Conservation (phyloP, 2,113 vertebrate species). For the Budorcas taxicolor region DNA sequence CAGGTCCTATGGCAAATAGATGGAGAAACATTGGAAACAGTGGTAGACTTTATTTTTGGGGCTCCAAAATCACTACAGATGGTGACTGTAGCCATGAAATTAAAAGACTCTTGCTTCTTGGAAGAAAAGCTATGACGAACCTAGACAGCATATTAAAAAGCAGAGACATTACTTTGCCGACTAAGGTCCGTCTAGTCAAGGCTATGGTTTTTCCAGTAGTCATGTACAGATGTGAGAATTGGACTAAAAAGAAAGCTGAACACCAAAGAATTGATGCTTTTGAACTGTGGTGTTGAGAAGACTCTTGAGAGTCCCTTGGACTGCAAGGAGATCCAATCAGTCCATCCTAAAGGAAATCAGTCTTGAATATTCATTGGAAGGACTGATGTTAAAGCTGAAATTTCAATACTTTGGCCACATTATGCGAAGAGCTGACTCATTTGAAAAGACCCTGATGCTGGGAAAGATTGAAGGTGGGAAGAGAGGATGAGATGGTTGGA, state of each 20-base stretch:
- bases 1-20: too few species aligned
- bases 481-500: too few species aligned
- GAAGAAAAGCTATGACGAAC: too few species aligned
- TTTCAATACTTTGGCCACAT: background rate
- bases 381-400: background rate
- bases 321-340: background rate
- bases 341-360: too few species aligned
- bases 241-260: background rate
- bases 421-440: background rate
- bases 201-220: too few species aligned
- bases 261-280: background rate
- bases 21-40: too few species aligned
- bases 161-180: background rate
- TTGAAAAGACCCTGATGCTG: too few species aligned
- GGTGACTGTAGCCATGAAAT: too few species aligned
- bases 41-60: rapidly evolving
- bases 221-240: background rate
- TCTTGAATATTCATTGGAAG: background rate
- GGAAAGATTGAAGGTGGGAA: too few species aligned
- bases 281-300: background rate
- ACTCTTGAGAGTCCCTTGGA: background rate
- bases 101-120: too few species aligned
- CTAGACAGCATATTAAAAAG: too few species aligned
- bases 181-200: background rate
- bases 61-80: too few species aligned